Conservation (phyloP, 2,888 invertebrate species). For the Brenthis ino region DNA sequence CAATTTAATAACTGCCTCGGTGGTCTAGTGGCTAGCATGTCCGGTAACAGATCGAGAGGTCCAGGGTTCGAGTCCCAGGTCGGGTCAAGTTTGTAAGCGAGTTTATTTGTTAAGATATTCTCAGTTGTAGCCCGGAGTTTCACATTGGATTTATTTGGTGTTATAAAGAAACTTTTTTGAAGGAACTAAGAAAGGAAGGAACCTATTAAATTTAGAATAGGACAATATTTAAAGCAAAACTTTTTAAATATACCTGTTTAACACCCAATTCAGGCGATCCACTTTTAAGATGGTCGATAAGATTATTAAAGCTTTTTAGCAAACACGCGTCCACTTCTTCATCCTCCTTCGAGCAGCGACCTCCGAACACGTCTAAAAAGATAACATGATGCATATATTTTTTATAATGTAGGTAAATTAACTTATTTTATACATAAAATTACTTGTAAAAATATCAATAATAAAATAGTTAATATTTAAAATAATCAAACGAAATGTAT, state of each 20-base stretch:
- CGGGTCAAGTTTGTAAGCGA: too few relatives aligned
- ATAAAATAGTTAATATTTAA: too few relatives aligned
- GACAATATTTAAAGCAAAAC: not conserved
- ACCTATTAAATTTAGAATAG: too few relatives aligned
- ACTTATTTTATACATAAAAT: not conserved
- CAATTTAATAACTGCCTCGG: too few relatives aligned
- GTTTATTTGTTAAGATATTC: too few relatives aligned
- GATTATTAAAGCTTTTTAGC: conserved; percentile 87
- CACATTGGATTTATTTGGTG: not conserved
- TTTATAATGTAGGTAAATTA: not conserved
- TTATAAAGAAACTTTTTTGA: not conserved
- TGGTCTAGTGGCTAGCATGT: too few relatives aligned
- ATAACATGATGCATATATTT: conserved; percentile 3
- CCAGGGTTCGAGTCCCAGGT: too few relatives aligned
- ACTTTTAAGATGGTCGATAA: conserved; percentile 86
- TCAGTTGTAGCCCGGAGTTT: too few relatives aligned
- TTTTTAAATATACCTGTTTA: conserved; percentile 72
- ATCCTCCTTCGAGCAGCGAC: conserved; percentile 87
- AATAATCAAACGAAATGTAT: too few relatives aligned
- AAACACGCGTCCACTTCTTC: conserved; percentile 88
- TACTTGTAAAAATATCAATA: too few relatives aligned
- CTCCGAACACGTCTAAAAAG: conserved; percentile 86
- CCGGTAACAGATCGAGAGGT: too few relatives aligned
- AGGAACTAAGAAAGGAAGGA: too few relatives aligned
- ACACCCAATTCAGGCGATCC: conserved; percentile 89